phyloP scores from a whole-genome alignment of 2,888 invertebrate genomes.

The Ophion ellenae region DNA sequence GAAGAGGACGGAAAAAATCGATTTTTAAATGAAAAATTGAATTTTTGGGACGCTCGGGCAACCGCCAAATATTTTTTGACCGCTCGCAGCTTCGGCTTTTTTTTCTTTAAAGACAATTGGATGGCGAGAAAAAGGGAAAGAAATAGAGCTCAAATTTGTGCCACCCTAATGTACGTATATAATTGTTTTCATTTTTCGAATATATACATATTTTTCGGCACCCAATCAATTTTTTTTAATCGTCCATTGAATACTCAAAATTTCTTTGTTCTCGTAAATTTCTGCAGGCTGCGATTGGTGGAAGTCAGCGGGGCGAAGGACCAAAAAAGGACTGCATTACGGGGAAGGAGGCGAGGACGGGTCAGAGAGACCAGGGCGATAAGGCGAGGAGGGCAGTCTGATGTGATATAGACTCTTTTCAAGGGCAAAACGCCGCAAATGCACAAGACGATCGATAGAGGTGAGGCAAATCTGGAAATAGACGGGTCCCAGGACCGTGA shows the following conservation, averaged over 20 bases:
- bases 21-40: no score
- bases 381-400: background rate
- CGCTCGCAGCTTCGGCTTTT: no score
- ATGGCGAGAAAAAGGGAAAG: no score
- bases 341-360: background rate
- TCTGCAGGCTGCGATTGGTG: background rate
- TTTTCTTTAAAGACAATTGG: no score
- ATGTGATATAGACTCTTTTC: background rate
- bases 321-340: constrained; percentile 35
- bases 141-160: no score
- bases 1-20: no score
- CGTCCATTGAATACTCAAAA: background rate
- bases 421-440: constrained; percentile 37
- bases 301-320: constrained; percentile 27
- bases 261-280: background rate
- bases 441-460: constrained; percentile 50
- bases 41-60: no score
- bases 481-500: constrained; percentile 22
- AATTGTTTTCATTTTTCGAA: no score
- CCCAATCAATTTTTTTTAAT: background rate
- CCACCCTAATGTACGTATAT: no score
- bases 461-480: constrained; percentile 22
- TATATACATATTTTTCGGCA: no score
- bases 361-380: background rate
- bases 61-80: no score